phyloP scores from a whole-genome alignment of 2,888 invertebrate genomes.

The Cantharis flavilabris region DNA sequence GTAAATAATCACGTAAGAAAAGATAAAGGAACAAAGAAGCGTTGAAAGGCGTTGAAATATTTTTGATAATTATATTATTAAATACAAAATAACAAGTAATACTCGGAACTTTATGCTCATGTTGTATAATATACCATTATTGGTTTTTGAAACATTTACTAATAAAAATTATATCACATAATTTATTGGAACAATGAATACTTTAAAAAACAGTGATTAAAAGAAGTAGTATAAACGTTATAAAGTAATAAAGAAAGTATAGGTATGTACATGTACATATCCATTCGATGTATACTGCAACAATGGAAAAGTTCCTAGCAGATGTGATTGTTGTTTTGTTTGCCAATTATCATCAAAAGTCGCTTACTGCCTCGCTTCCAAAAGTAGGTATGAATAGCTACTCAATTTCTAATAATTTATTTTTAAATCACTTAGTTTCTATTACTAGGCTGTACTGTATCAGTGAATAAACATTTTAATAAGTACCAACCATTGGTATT shows the following conservation, averaged over 20 bases:
- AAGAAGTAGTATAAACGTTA: not conserved
- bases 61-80: too few relatives aligned
- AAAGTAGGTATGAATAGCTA: not conserved
- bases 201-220: not conserved
- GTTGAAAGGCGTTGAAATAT: too few relatives aligned
- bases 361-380: not conserved
- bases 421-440: not conserved
- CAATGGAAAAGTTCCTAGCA: not conserved
- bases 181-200: not conserved
- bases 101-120: too few relatives aligned
- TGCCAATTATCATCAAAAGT: not conserved
- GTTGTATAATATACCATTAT: too few relatives aligned
- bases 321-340: not conserved
- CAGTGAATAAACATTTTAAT: constrained; percentile 58
- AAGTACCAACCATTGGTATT: constrained; percentile 66
- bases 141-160: too few relatives aligned
- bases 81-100: too few relatives aligned
- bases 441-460: constrained; percentile 53
- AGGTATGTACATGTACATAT: not conserved
- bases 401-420: not conserved
- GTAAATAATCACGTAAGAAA: too few relatives aligned
- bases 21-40: too few relatives aligned
- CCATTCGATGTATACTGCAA: not conserved
- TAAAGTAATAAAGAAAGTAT: not conserved
- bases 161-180: not conserved